Conservation (phyloP, 2,113 vertebrate species). For the Hydropotes inermis region DNA sequence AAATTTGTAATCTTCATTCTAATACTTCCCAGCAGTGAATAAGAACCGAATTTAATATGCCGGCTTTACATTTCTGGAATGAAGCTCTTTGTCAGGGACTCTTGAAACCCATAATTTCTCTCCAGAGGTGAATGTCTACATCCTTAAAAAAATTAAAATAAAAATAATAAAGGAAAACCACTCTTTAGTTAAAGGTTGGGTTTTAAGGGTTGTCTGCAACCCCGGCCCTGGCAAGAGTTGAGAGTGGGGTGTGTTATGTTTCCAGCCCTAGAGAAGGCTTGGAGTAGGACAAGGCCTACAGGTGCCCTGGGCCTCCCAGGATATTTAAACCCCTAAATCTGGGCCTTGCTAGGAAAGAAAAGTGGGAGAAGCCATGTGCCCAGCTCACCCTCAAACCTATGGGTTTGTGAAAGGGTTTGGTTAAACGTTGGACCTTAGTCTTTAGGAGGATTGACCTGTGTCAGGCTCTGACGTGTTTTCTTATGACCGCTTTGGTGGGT, state of each 20-base stretch:
- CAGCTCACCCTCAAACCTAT: neutral
- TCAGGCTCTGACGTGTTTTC: neutral
- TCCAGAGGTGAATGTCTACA: slow-evolving; percentile 75
- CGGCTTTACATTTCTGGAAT: slow-evolving; percentile 76
- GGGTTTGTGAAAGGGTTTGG: slow-evolving; percentile 11
- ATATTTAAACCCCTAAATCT: neutral
- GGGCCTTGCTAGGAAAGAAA: neutral
- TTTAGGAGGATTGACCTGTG: neutral
- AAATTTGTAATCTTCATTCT: slow-evolving; percentile 83
- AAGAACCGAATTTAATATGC: slow-evolving; percentile 80
- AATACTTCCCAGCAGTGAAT: slow-evolving; percentile 80
- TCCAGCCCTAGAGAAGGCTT: neutral
- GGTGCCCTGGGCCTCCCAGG: neutral
- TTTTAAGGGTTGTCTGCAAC: neutral
- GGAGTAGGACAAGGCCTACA: rapidly evolving
- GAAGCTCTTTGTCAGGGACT: slow-evolving; percentile 64
- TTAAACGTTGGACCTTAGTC: neutral
- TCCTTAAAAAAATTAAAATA: slow-evolving; percentile 27
- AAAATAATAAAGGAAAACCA: slow-evolving; percentile 55
- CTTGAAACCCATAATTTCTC: slow-evolving; percentile 76
- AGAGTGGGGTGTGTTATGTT: neutral
- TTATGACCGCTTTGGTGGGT: neutral
- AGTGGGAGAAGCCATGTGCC: neutral
- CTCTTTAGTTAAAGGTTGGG: slow-evolving; percentile 37
- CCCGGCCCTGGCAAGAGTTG: neutral